Base-by-base conservation (phyloP, 2,113 vertebrate species). In the Corythornis vintsioides region DNA sequence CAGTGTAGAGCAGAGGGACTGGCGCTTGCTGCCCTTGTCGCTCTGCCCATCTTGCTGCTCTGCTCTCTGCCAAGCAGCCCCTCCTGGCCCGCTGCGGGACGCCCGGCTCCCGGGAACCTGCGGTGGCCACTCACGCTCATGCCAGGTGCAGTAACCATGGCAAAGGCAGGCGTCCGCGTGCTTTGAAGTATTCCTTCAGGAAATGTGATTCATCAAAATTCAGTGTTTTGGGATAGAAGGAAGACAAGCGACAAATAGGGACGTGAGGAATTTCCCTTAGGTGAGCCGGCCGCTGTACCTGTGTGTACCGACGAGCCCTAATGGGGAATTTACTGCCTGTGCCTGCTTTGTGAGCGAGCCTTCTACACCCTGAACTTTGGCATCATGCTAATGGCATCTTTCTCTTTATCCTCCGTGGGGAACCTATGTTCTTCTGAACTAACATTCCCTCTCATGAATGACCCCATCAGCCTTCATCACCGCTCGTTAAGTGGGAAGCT, bases 401-500 rank as follows among this genome's bases (percentile, higher is more conserved):
- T 64, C 50, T 43, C 83, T 91, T 94, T 40, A 67, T 77, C 80
- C 42, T 64, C 53, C 3, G 0, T 25, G 48, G 16, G 52, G 31
- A 91, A 73, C n/a, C 55, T 67, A 19, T 52, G 33, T 76, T 85
- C 55, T 83, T 86, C 84, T 71, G 72, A 89, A 70, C 84, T 79
- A 33, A 52, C 1, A 0, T 45, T 92, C n/a, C 69, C 25, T 86
- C 67, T 73, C 40, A 24, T 60, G 85, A 87, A 74, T 91, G 94
- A 91, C 87, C 89, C 52, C 29, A 67, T 81, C 74, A 47, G 59
- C 71, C 81, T 87, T 92, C 77, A 65, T 63, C 67, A 13, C 59
- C 56, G n/a, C 87, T 93, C 0, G 1, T 91, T 92, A 92, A 60
- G 89, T 93, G 60, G 89, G 91, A 96, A 92, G 88, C 71, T 93